These are phyloP conservation scores for Chelonoidis abingdonii DNA, from an alignment of 2,113 vertebrate species.

Conservation along the genomic window DNA sequence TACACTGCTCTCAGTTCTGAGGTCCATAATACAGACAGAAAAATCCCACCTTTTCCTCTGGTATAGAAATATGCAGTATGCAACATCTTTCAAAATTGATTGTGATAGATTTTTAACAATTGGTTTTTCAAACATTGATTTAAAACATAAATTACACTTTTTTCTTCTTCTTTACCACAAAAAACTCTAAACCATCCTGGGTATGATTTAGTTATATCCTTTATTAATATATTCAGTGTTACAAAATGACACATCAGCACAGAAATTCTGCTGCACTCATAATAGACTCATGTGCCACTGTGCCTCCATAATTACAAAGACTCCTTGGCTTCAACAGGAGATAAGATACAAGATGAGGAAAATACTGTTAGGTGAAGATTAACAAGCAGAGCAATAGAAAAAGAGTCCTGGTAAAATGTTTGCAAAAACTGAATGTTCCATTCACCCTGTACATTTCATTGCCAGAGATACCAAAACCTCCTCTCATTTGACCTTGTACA, in stretches of 20 bases:
- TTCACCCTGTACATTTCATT: conserved; percentile 5
- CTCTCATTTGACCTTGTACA: conserved; percentile 55
- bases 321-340: neutral
- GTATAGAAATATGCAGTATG: neutral
- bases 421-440: conserved; percentile 17
- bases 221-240: neutral
- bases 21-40: rapidly evolving
- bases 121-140: neutral
- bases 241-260: neutral
- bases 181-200: neutral
- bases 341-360: neutral
- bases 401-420: neutral
- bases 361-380: conserved; percentile 35
- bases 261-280: neutral
- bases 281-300: neutral
- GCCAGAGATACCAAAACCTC: conserved; percentile 6
- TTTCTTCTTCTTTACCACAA: neutral
- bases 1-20: neutral
- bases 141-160: neutral
- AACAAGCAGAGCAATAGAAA: conserved; percentile 39
- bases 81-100: neutral
- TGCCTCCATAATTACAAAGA: neutral
- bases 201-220: neutral
- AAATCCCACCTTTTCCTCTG: neutral
- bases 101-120: neutral